Conservation (phyloP, 2,113 vertebrate species). For the Chiloscyllium plagiosum region DNA sequence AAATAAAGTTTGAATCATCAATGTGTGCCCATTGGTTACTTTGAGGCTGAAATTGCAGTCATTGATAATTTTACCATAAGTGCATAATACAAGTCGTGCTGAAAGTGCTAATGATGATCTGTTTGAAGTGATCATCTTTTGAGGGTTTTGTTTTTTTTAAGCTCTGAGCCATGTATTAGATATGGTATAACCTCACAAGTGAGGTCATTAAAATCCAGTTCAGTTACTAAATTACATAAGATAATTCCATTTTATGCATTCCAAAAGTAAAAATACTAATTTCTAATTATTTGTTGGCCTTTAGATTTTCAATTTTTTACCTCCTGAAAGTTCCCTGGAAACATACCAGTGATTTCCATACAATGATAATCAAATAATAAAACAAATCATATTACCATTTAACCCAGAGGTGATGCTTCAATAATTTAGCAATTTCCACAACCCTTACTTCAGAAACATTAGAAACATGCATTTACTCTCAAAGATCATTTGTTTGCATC, state of each 20-base stretch:
- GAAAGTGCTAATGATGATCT: background rate
- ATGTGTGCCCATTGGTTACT: background rate
- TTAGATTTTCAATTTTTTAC: background rate
- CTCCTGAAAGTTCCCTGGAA: background rate
- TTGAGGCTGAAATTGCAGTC: background rate
- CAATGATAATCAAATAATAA: background rate
- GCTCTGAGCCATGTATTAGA: background rate
- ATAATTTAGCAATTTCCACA: background rate
- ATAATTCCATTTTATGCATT: background rate
- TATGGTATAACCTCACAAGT: background rate
- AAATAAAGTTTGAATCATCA: background rate
- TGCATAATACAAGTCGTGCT: background rate
- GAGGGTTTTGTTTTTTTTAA: background rate
- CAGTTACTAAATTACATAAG: background rate
- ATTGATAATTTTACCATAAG: background rate
- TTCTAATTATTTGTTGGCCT: background rate
- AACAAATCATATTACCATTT: background rate
- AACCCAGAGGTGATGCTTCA: background rate
- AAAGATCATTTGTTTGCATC: background rate
- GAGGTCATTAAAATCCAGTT: background rate
- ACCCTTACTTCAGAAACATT: background rate
- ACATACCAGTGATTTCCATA: background rate
- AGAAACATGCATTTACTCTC: slow-evolving; percentile 1
- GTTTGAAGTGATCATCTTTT: too few relatives aligned
- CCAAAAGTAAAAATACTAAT: background rate